Evolutionary conservation across 2,113 vertebrate species (phyloP), one percentile per base, ranked within the genome.

Genomic region (Gambusia holbrooki): DNA sequence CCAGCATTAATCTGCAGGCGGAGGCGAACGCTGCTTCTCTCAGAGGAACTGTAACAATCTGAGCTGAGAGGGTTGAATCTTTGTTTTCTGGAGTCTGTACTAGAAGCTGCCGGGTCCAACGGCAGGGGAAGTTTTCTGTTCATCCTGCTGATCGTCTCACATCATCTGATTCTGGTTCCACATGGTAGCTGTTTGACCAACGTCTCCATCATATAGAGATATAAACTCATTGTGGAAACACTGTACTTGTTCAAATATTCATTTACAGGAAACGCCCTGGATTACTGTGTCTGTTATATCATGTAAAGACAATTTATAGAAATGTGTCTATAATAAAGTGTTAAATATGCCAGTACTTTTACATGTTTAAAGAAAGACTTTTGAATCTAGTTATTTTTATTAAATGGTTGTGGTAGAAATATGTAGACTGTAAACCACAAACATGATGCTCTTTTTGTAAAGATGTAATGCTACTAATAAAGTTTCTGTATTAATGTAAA

Each of bases 361-460:
- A 73, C 40, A 73, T 79, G 85, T 67, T 80, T 70, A 82, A 37
- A 85, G 69, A 51, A 84, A 54, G 84, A 87, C 75, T 87, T 88
- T 88, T 81, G n/a, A 88, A 86, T 79, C 25, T 82, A 66, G 32
- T 84, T 76, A 82, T 92, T 92, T 93, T 88, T 88, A 88, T 69
- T 90, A 90, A 88, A 73, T 82, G 72, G 81, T 90, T 77, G 60
- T 85, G 82, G 77, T 86, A 81, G 75, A 87, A 81, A 82, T 91
- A 80, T 87, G 86, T 79, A 86, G 66, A 87, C 72, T 85, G 82
- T 89, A 84, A 85, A 80, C 82, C 79, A 87, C 83, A 77, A 74
- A 81, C 76, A 90, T 79, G 79, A 85, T 77, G 63, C 77, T 85
- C 61, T 62, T 92, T 93, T 94, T 94, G 87, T 91, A 89, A 88